Base-by-base conservation (phyloP, 2,113 vertebrate species). In the Ictalurus punctatus region DNA sequence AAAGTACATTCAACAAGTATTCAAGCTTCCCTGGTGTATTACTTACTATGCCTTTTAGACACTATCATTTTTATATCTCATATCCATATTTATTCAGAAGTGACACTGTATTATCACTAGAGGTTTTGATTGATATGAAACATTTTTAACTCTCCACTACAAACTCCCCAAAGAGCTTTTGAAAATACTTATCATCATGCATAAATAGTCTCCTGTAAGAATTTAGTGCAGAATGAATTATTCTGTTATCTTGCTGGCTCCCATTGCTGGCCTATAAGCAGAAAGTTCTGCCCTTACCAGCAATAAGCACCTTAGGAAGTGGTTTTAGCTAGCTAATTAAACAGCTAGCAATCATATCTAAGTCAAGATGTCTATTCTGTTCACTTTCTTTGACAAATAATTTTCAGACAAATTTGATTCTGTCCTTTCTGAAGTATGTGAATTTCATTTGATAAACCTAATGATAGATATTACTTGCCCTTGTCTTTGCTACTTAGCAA, bases 91-190 rank as follows among this genome's bases (percentile, higher is more conserved):
- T 58, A 74, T 73, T 48, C 23, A 67, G 14, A 84, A 67, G 23
- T 48, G 59, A 67, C 25, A 65, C 59, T 84, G 83, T 48, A 67
- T 67, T 67, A 83, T 44, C 10, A 58, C 58, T 34, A 25, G 81
- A 83, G 34, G 34, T 63, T 84, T 44, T 84, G 83, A 67, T 17
- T 84, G 59, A 84, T 84, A 84, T 67, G 65, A 84, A 84, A 84
- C 59, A 67, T 86, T n/a, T 34, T 74, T 76, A 73, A 56, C 44
- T 81, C 9, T 27, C 8, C 10, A 25, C 17, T 58, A n/a, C 30
- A 17, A 84, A 52, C 14, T 37, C 17, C 25, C 58, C 58, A 37
- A 52, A 84, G 25, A 85, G 63, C 40, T 76, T 59, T 74, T 56
- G 25, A 73, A 25, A 54, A 69, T 4, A 8, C 25, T 6, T 56